A percentile compares a stretch with the other conserved stretches of the same genome.
Evolutionary conservation across 2,113 vertebrate genomes (phyloP).

Genomic region (Acinonyx jubatus): DNA sequence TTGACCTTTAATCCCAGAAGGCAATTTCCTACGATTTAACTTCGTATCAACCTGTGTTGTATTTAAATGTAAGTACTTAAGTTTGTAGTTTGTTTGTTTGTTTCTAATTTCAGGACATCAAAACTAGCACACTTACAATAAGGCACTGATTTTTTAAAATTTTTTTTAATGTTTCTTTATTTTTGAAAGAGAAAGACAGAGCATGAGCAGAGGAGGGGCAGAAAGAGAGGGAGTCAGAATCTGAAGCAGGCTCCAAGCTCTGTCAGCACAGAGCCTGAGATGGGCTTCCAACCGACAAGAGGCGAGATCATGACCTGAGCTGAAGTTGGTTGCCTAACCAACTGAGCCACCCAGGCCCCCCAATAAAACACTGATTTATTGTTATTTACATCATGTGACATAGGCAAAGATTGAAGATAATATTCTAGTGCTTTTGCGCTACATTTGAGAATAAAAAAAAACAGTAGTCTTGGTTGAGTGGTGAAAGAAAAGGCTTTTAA

Average conservation of each 20-base stretch:
- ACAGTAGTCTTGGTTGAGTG: background rate
- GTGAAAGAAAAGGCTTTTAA: background rate
- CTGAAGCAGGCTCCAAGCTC: no score
- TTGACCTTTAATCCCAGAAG: background rate
- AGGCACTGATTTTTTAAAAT: background rate
- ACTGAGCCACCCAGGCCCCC: no score
- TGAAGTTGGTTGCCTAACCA: no score
- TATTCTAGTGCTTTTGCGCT: background rate
- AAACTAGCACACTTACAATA: background rate
- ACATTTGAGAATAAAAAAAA: background rate
- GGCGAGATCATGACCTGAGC: no score
- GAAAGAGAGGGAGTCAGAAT: no score
- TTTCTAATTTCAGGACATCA: background rate
- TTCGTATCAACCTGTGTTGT: background rate
- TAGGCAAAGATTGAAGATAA: background rate
- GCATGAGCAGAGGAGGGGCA: no score
- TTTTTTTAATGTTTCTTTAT: no score
- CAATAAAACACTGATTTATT: background rate
- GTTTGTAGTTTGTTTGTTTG: background rate
- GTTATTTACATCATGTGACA: background rate
- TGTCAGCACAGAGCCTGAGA: no score
- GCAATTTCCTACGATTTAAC: background rate
- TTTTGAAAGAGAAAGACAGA: no score
- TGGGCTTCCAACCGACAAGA: no score
- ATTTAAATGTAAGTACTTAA: background rate